A percentile compares a stretch with the other conserved stretches of the same genome.
Conservation (phyloP, 92 coral and sea anemone species). For the Galaxea fascicularis region DNA sequence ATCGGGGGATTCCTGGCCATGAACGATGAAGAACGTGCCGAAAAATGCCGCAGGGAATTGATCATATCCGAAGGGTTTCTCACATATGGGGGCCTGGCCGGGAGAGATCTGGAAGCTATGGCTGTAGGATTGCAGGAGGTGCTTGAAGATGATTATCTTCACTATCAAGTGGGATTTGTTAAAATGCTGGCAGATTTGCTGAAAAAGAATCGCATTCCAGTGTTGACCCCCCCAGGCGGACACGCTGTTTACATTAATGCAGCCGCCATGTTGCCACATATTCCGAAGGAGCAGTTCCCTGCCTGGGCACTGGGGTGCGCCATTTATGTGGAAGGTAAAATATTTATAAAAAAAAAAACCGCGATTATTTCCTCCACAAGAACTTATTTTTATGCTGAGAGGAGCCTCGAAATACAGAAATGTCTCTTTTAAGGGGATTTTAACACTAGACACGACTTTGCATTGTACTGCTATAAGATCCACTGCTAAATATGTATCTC, state of each 20-base stretch:
- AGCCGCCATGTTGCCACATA: constrained; percentile 51
- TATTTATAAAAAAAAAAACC: too few relatives aligned
- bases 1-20: constrained; percentile 65
- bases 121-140: constrained; percentile 61
- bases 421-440: too few relatives aligned
- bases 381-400: too few relatives aligned
- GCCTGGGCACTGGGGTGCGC: constrained; percentile 58
- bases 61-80: constrained; percentile 63
- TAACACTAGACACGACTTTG: too few relatives aligned
- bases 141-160: constrained; percentile 56
- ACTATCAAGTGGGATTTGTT: constrained; percentile 41
- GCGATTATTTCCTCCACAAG: not conserved
- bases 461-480: too few relatives aligned
- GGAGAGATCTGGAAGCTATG: constrained; percentile 70
- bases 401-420: too few relatives aligned
- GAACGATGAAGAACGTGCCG: constrained; percentile 49
- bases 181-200: constrained; percentile 51
- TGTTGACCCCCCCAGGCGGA: constrained; percentile 66
- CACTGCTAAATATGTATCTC: too few relatives aligned
- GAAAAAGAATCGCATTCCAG: constrained; percentile 34
- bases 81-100: constrained; percentile 68
- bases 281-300: constrained; percentile 52
- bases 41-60: constrained; percentile 43
- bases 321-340: constrained; percentile 52
- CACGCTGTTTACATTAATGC: constrained; percentile 71